Conservation (phyloP, 2,888 invertebrate species). For the Biston betularia region DNA sequence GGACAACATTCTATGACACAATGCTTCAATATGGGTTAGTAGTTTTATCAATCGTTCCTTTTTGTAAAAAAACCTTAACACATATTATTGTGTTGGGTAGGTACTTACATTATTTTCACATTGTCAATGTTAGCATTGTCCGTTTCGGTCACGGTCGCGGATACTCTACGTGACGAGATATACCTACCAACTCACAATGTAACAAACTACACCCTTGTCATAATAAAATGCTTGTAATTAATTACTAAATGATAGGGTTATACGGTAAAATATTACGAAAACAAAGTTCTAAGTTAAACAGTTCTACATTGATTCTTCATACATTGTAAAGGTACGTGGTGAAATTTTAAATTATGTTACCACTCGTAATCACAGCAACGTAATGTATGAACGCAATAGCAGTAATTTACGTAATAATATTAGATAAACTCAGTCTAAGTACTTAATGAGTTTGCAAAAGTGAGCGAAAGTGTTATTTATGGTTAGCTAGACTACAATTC, state of each 20-base stretch:
- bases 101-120: background rate
- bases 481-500: background rate
- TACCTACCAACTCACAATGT: background rate
- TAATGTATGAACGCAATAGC: conserved; percentile 36
- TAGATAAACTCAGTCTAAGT: conserved; percentile 22
- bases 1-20: too few relatives aligned
- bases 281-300: conserved; percentile 24
- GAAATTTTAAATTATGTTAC: conserved; percentile 46
- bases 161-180: conserved; percentile 18
- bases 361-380: conserved; percentile 39
- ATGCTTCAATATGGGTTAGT: too few relatives aligned
- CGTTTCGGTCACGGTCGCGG: conserved; percentile 21
- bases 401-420: conserved; percentile 32
- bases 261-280: background rate
- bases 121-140: conserved; percentile 14
- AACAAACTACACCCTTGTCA: conserved; percentile 1
- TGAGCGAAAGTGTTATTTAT: conserved; percentile 14
- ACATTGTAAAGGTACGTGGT: conserved; percentile 40
- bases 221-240: background rate
- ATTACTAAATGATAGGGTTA: background rate
- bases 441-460: conserved; percentile 22
- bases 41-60: too few relatives aligned
- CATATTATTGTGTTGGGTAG: too few relatives aligned
- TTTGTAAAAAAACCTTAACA: too few relatives aligned
- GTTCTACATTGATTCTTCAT: too few relatives aligned